A percentile compares a stretch with the other conserved stretches of the same genome.
Conservation (phyloP, 2,888 invertebrate species). For the Notodonta dromedarius region DNA sequence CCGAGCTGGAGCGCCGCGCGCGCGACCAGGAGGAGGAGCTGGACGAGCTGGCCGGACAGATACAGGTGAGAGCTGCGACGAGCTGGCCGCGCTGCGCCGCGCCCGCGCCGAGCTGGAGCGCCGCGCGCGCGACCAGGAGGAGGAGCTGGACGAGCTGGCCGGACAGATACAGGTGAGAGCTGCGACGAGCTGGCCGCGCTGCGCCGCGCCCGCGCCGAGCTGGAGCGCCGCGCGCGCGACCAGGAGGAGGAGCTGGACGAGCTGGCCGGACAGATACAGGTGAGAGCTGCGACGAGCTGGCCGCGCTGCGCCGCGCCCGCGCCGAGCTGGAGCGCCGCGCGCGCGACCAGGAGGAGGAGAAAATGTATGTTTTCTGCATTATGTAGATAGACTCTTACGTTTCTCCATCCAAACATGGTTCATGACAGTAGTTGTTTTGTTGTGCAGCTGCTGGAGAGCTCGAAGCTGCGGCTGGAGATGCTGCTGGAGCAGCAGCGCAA, state of each 20-base stretch:
- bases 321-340: constrained; percentile 90
- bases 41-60: constrained; percentile 97
- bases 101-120: constrained; percentile 94
- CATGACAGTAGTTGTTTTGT: background rate
- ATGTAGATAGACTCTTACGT: too few relatives aligned
- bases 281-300: constrained; percentile 71
- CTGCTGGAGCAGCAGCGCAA: constrained; percentile 95
- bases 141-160: constrained; percentile 97
- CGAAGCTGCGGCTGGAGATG: constrained; percentile 97
- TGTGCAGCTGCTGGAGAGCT: constrained; percentile 92
- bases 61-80: constrained; percentile 87
- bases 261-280: constrained; percentile 94
- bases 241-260: constrained; percentile 98
- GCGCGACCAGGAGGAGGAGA: constrained; percentile 88
- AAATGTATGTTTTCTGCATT: too few relatives aligned
- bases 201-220: constrained; percentile 93
- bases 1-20: constrained; percentile 93
- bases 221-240: constrained; percentile 93
- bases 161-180: constrained; percentile 89
- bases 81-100: constrained; percentile 91
- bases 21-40: constrained; percentile 97
- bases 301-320: constrained; percentile 91
- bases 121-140: constrained; percentile 94
- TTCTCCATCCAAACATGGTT: too few relatives aligned
- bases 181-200: constrained; percentile 91